These are phyloP conservation scores for Hyphantria cunea DNA, from an alignment of 1,140 invertebrate species.

Conservation along the genomic window DNA sequence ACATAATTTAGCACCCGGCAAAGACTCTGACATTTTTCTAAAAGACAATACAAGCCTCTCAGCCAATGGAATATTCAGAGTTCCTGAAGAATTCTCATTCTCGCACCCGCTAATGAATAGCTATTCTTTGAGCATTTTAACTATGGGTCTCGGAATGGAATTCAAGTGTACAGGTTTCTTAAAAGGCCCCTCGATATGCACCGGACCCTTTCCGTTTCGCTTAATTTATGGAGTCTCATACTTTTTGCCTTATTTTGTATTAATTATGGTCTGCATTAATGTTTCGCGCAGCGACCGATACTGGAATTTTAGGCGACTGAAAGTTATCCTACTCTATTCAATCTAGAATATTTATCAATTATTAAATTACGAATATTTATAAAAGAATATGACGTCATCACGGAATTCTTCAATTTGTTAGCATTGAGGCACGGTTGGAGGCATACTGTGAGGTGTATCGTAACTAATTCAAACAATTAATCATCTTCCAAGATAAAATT, in stretches of 20 bases:
- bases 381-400: constrained; percentile 16
- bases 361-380: background rate
- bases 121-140: constrained; percentile 80
- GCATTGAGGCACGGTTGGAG: constrained; percentile 12
- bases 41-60: constrained; percentile 75
- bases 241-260: constrained; percentile 70
- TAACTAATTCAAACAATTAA: constrained; percentile 42
- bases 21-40: constrained; percentile 69
- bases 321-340: constrained; percentile 18
- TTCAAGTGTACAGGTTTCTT: constrained; percentile 78
- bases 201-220: constrained; percentile 71
- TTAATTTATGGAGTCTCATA: constrained; percentile 73
- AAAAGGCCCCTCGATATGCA: constrained; percentile 76
- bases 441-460: constrained; percentile 25
- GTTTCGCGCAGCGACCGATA: constrained; percentile 50
- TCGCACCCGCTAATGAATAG: constrained; percentile 81
- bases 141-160: constrained; percentile 78
- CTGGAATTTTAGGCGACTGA: constrained; percentile 17
- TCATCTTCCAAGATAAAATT: constrained; percentile 39
- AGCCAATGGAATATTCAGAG: constrained; percentile 74
- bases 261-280: constrained; percentile 69
- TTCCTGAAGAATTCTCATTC: constrained; percentile 78
- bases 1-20: constrained; percentile 71
- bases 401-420: constrained; percentile 18
- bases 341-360: background rate